phyloP scores from a whole-genome alignment of 2,888 invertebrate species.

The Andrena chrysosceles region DNA sequence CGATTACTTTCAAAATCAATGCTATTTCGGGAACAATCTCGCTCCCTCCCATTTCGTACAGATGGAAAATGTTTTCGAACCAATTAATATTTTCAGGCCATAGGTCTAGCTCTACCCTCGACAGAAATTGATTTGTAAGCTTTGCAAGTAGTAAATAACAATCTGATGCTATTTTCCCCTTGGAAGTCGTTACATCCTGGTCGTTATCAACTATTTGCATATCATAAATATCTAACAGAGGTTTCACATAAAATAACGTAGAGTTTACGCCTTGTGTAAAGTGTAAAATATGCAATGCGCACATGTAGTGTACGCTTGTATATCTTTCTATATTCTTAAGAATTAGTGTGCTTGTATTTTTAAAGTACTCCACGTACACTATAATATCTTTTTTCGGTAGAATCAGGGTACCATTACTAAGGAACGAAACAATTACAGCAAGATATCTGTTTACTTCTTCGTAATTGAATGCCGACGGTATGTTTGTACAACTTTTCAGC shows the following conservation, averaged over 20 bases:
- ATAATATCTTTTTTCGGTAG: conserved; percentile 41
- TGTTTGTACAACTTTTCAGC: conserved; percentile 58
- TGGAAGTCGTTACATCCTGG: conserved; percentile 42
- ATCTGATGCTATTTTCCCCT: conserved; percentile 72
- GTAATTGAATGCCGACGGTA: conserved; percentile 40
- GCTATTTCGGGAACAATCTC: conserved; percentile 68
- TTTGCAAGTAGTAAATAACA: conserved; percentile 71
- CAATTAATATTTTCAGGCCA: conserved; percentile 55
- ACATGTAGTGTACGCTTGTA: conserved; percentile 61
- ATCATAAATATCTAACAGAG: conserved; percentile 38
- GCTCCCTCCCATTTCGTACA: conserved; percentile 70
- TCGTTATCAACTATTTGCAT: conserved; percentile 25
- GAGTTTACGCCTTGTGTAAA: conserved; percentile 44
- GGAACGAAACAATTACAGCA: conserved; percentile 32
- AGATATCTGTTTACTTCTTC: conserved; percentile 63
- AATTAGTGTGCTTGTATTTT: conserved; percentile 49
- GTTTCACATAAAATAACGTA: conserved; percentile 22
- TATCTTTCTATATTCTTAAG: conserved; percentile 47
- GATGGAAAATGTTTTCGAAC: conserved; percentile 55
- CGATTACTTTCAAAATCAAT: conserved; percentile 54
- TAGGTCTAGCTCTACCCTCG: conserved; percentile 14
- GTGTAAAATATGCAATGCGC: conserved; percentile 65
- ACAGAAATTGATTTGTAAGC: conserved; percentile 61
- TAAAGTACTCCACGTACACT: conserved; percentile 44
- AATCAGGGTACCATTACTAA: conserved; percentile 38